Evolutionary conservation across 2,113 vertebrate species (phyloP), one percentile per base, ranked within the genome.

Genomic region (Nibea albiflora): DNA sequence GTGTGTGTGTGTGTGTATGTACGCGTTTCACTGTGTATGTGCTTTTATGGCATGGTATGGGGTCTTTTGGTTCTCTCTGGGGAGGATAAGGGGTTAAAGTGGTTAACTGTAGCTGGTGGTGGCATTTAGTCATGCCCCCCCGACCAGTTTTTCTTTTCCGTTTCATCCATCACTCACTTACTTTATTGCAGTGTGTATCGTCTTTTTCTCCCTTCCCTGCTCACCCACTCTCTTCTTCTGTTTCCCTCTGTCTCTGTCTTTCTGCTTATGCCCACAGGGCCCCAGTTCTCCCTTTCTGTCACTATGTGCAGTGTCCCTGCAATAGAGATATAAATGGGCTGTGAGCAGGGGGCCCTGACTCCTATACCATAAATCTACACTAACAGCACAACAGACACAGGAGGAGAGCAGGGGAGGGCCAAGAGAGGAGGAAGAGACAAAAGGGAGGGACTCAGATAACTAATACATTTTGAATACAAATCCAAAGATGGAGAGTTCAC

Each of bases 251-350:
- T 78, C 24, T 58, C 81, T 49, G 82, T 72, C 24, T 61, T 68
- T 75, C 63, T 24, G 58, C 81, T 87, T 77, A 64, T 85, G 77
- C 89, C 90, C 85, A 71, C 78, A 63, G 83, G 88, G 80, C 73
- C 78, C 80, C 28, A 39, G 57, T 65, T 78, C 84, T 85, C 77
- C 46, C 79, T 76, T 71, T 74, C 85, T 89, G 87, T 92, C 89
- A 89, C 87, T 61, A 74, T 88, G 87, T 85, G 88, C 90, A 88
- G 83, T 85, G 75, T 92, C 92, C 83, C 90, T 91, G 89, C 88
- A 92, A 93, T 92, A 93, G 90, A 94, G 93, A 93, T 93, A 93
- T 93, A 93, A 93, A 93, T 93, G 89, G 88, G 80, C 84, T 91
- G 86, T 90, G 91, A 90, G 91, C 83, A 75, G 85, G 88, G 82